These are phyloP conservation scores for Phyllostomus discolor DNA, from an alignment of 2,113 vertebrate genomes.

Conservation along the genomic window DNA sequence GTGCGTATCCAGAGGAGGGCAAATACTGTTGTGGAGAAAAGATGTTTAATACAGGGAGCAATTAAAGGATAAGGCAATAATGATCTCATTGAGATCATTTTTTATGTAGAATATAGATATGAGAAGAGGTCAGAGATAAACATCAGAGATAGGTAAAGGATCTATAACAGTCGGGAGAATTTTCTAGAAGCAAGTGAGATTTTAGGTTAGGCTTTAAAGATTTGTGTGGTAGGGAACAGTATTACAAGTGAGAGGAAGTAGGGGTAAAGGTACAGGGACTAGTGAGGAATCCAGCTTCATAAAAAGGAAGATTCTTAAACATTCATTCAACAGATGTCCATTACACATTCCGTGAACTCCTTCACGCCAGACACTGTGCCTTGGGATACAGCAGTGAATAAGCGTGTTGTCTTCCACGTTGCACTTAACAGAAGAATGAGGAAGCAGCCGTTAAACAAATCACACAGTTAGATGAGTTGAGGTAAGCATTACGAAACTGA, in stretches of 20 bases:
- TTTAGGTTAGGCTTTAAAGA: not conserved
- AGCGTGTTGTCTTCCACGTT: not conserved
- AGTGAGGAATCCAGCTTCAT: not conserved
- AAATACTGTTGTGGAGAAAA: not conserved
- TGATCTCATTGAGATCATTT: not conserved
- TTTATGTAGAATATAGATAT: not conserved
- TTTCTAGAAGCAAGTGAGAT: not conserved
- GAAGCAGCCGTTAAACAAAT: not conserved
- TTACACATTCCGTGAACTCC: not conserved
- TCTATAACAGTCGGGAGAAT: not conserved
- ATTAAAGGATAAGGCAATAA: constrained; percentile 20
- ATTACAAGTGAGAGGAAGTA: not conserved
- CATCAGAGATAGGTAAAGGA: not conserved
- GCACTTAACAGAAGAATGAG: not conserved
- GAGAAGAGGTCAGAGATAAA: not conserved
- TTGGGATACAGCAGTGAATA: not conserved
- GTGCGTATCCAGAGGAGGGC: not conserved
- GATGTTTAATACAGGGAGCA: constrained; percentile 20
- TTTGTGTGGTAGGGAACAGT: not conserved
- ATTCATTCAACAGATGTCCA: not conserved
- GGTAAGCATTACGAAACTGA: not conserved
- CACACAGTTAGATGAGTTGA: not conserved
- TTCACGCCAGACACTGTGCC: not conserved
- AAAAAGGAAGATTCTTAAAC: not conserved
- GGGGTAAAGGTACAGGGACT: too few relatives aligned